Evolutionary conservation across 2,113 vertebrate species (phyloP).

Genomic region (Bettongia penicillata): DNA sequence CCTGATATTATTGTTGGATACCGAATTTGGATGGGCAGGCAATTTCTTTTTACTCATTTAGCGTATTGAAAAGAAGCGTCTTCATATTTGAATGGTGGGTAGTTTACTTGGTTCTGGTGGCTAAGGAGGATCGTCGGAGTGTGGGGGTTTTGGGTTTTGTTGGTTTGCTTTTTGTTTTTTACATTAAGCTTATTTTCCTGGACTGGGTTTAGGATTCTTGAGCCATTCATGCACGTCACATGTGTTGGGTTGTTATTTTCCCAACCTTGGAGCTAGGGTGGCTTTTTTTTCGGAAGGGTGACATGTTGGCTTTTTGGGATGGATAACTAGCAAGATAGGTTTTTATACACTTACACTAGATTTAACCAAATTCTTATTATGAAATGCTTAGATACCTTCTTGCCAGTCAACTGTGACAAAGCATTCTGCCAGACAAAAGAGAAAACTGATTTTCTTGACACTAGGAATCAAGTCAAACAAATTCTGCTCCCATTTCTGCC

Average conservation of each 20-base stretch:
- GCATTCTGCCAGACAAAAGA: slow-evolving; percentile 1
- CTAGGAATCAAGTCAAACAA: background rate
- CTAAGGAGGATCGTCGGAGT: background rate
- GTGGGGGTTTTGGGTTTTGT: background rate
- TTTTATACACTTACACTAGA: background rate
- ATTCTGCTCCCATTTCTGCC: background rate
- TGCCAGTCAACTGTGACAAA: background rate
- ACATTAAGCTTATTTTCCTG: background rate
- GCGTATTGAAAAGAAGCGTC: background rate
- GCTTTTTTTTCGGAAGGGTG: background rate
- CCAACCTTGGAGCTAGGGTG: background rate
- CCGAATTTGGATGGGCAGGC: background rate
- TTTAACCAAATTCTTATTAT: background rate
- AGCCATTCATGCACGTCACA: background rate
- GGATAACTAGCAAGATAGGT: background rate
- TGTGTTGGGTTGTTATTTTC: background rate
- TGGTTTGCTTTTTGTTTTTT: no score
- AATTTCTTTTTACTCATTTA: background rate
- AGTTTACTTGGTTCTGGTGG: background rate
- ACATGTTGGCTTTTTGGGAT: background rate
- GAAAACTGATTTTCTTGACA: slow-evolving; percentile 24
- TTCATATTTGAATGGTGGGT: background rate
- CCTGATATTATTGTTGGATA: background rate
- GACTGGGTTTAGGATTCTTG: background rate
- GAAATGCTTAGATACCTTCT: background rate